phyloP scores from a whole-genome alignment of 2,888 invertebrate genomes.

The Clistopyga incitator region DNA sequence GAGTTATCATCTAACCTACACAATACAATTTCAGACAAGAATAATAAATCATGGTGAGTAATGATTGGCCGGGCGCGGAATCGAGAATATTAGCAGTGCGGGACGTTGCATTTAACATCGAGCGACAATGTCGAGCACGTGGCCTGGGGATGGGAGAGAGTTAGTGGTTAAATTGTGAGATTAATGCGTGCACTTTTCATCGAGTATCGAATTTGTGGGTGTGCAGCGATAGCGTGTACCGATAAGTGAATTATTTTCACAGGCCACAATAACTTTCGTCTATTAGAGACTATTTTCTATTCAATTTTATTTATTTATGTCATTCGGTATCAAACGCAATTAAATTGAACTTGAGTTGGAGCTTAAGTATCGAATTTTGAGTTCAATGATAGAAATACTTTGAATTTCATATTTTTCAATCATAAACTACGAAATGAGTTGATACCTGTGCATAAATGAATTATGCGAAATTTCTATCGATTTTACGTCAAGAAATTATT shows the following conservation, averaged over 20 bases:
- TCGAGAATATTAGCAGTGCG: conserved; percentile 54
- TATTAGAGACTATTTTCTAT: background rate
- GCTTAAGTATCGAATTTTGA: too few relatives aligned
- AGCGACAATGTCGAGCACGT: conserved; percentile 57
- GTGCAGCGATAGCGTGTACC: background rate
- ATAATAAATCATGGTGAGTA: conserved; percentile 65
- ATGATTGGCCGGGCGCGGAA: conserved; percentile 59
- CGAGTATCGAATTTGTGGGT: background rate
- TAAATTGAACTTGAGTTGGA: too few relatives aligned
- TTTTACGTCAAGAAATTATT: too few relatives aligned
- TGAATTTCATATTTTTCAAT: too few relatives aligned
- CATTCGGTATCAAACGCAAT: too few relatives aligned
- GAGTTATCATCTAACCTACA: conserved; percentile 59
- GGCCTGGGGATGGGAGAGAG: conserved; percentile 34
- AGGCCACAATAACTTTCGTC: background rate
- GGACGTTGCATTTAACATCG: conserved; percentile 44
- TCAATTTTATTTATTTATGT: background rate
- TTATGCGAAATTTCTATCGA: too few relatives aligned
- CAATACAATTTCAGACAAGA: conserved; percentile 57
- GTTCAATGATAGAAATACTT: too few relatives aligned
- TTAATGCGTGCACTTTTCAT: conserved; percentile 50
- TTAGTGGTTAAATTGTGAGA: conserved; percentile 32
- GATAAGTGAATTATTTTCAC: conserved; percentile 7
- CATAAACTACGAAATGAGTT: too few relatives aligned
- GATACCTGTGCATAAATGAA: too few relatives aligned